Conservation (phyloP, 1,140 invertebrate species). For the Calycopis cecrops region DNA sequence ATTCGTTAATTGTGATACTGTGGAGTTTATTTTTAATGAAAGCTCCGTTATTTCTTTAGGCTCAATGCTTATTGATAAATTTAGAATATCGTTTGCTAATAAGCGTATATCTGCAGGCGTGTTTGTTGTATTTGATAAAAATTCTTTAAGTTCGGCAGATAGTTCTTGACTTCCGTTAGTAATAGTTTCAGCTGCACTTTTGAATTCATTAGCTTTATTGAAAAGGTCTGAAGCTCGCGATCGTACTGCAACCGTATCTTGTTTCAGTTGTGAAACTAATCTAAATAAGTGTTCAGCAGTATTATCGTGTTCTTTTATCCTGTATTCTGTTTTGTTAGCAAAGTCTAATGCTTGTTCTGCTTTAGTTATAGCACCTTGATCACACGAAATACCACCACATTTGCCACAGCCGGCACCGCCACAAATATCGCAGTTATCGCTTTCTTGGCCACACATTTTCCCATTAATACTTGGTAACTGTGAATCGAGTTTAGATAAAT, state of each 20-base stretch:
- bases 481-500: conserved; percentile 80
- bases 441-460: conserved; percentile 91
- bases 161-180: conserved; percentile 75
- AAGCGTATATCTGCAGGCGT: conserved; percentile 88
- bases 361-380: conserved; percentile 90
- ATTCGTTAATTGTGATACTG: conserved; percentile 90
- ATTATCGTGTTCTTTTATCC: conserved; percentile 87
- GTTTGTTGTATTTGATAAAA: conserved; percentile 84
- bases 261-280: conserved; percentile 74
- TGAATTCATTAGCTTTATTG: conserved; percentile 67
- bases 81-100: conserved; percentile 85
- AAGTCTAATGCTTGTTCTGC: conserved; percentile 89
- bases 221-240: conserved; percentile 71
- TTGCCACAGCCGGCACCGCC: conserved; percentile 94
- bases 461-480: conserved; percentile 91
- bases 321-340: conserved; percentile 87
- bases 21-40: conserved; percentile 89
- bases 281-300: conserved; percentile 80
- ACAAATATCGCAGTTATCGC: conserved; percentile 94
- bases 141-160: conserved; percentile 83
- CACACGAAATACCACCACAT: conserved; percentile 94
- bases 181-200: conserved; percentile 66
- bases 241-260: conserved; percentile 73
- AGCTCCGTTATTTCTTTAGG: conserved; percentile 91
- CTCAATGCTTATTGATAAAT: conserved; percentile 76